phyloP scores from a whole-genome alignment of 2,888 invertebrate species.

The Metalampra italica region DNA sequence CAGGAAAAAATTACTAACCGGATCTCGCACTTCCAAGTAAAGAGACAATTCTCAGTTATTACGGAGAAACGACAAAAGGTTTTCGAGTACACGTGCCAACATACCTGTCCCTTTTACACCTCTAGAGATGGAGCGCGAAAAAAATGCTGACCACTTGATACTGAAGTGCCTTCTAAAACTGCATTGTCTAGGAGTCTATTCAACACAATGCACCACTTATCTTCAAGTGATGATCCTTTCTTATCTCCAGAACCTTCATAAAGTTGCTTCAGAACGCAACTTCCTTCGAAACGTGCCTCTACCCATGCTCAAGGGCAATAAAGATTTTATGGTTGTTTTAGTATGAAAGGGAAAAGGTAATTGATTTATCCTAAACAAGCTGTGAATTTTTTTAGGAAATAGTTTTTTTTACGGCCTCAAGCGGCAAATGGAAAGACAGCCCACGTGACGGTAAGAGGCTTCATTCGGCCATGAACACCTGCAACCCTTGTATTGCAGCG shows the following conservation, averaged over 20 bases:
- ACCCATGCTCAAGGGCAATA: slow-evolving; percentile 8
- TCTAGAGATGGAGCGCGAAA: slow-evolving; percentile 31
- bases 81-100: slow-evolving; percentile 61
- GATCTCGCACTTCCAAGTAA: slow-evolving; percentile 64
- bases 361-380: no score
- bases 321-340: not conserved
- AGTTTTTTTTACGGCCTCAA: no score
- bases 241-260: slow-evolving; percentile 26
- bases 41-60: slow-evolving; percentile 52
- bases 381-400: no score
- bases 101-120: slow-evolving; percentile 20
- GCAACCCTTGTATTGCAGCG: no score
- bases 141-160: slow-evolving; percentile 61
- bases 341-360: not conserved
- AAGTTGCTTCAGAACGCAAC: slow-evolving; percentile 12
- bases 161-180: slow-evolving; percentile 43
- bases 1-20: slow-evolving; percentile 38
- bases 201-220: slow-evolving; percentile 40
- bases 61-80: slow-evolving; percentile 43
- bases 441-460: no score
- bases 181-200: slow-evolving; percentile 48
- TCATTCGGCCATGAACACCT: no score
- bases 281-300: slow-evolving; percentile 23
- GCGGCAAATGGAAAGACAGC: no score
- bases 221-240: slow-evolving; percentile 33